Percentiles rank a stretch among this genome's conserved stretches.
Evolutionary conservation across 2,797 vertebrate species (phyloP).

Genomic region (Arnoldichthys spilopterus): DNA sequence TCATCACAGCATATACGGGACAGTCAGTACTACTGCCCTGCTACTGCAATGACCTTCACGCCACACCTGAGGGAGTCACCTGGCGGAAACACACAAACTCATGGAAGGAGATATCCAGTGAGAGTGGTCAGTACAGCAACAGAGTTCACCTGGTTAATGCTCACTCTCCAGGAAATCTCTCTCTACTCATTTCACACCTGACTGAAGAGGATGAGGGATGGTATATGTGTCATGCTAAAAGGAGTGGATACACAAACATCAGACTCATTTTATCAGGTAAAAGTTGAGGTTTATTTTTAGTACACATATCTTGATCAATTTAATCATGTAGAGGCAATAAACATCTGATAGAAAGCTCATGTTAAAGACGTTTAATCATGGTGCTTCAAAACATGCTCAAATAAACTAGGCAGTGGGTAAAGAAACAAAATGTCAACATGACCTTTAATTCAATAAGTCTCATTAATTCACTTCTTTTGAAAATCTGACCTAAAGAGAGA

Average conservation of each 20-base stretch:
- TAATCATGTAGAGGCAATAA: too few relatives aligned
- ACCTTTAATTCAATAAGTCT: too few relatives aligned
- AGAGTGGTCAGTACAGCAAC: not conserved
- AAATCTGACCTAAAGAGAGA: too few relatives aligned
- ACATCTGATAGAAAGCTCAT: too few relatives aligned
- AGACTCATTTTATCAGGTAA: not conserved
- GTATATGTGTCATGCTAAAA: not conserved
- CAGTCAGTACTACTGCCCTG: not conserved
- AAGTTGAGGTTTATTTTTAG: too few relatives aligned
- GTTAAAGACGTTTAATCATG: too few relatives aligned
- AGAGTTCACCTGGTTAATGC: not conserved
- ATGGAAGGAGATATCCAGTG: not conserved
- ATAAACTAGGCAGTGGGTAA: too few relatives aligned
- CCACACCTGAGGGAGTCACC: not conserved
- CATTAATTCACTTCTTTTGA: too few relatives aligned
- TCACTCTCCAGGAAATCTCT: slow-evolving; percentile 3
- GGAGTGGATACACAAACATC: not conserved
- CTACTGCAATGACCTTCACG: not conserved
- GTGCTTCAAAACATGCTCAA: too few relatives aligned
- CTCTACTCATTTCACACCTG: slow-evolving; percentile 5
- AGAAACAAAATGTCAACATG: too few relatives aligned
- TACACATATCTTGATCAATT: too few relatives aligned
- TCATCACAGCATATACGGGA: not conserved
- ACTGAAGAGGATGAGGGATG: not conserved
- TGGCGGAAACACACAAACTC: not conserved